A percentile compares a stretch with the other conserved stretches of the same genome.
Conservation (phyloP, 2,888 invertebrate genomes). For the Ormia ochracea region DNA sequence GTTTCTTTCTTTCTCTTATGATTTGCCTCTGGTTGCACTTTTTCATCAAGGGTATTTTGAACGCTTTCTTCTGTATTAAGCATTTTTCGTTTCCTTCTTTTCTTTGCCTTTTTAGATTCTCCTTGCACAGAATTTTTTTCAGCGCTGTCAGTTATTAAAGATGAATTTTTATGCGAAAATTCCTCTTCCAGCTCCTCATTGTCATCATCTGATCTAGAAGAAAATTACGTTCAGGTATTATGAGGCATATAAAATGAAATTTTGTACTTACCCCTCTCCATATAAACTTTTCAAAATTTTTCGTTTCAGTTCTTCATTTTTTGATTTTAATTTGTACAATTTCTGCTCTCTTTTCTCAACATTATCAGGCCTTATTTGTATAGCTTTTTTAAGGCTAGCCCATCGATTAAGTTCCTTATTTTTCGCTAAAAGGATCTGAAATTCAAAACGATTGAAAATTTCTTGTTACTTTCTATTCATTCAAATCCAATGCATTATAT, state of each 20-base stretch:
- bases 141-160: not conserved
- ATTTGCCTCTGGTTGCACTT: not conserved
- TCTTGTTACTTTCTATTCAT: too few relatives aligned
- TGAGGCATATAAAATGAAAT: not conserved
- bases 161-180: slow-evolving; percentile 23
- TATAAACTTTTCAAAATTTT: slow-evolving; percentile 89
- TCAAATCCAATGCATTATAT: too few relatives aligned
- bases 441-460: too few relatives aligned
- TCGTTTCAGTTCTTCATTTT: slow-evolving; percentile 85
- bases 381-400: slow-evolving; percentile 93
- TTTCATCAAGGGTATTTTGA: not conserved
- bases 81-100: slow-evolving; percentile 56
- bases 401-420: slow-evolving; percentile 96
- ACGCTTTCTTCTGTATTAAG: not conserved
- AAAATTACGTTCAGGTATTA: not conserved
- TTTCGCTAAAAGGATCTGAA: slow-evolving; percentile 90
- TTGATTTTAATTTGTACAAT: slow-evolving; percentile 85
- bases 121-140: not conserved
- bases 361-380: slow-evolving; percentile 85
- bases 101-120: slow-evolving; percentile 57
- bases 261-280: slow-evolving; percentile 71
- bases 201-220: slow-evolving; percentile 71
- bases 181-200: slow-evolving; percentile 69
- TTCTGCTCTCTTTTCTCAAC: slow-evolving; percentile 88
- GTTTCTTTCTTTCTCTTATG: not conserved